Conservation (phyloP, 2,888 invertebrate genomes). For the Lithodes maja region DNA sequence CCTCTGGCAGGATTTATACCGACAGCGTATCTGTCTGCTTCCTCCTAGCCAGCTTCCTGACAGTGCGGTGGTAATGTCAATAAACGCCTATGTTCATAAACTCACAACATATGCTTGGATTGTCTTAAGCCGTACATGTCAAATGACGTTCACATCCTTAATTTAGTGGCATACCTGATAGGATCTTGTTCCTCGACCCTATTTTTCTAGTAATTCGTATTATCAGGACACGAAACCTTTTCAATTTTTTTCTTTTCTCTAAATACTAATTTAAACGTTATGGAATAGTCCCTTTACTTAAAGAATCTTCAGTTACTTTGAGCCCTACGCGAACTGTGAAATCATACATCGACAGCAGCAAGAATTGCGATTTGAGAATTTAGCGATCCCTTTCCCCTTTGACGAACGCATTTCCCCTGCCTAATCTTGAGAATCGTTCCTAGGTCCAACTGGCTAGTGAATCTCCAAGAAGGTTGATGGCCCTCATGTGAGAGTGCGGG, state of each 20-base stretch:
- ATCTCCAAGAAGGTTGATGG: conserved; percentile 5
- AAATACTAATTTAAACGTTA: background rate
- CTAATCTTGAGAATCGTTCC: background rate
- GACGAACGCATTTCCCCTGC: background rate
- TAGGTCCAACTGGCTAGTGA: conserved; percentile 14
- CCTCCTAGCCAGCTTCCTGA: conserved; percentile 46
- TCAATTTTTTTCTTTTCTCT: background rate
- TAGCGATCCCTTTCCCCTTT: background rate
- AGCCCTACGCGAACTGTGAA: background rate
- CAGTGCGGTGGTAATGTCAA: conserved; percentile 66
- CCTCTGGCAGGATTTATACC: conserved; percentile 54
- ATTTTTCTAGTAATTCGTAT: background rate
- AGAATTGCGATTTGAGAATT: background rate
- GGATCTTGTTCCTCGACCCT: background rate
- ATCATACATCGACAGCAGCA: conserved; percentile 2
- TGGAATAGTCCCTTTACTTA: background rate
- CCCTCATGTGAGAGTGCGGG: background rate
- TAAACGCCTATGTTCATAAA: conserved; percentile 23
- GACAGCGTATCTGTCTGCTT: conserved; percentile 59
- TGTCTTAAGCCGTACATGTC: conserved; percentile 52
- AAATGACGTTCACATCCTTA: conserved; percentile 9
- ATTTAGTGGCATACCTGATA: background rate
- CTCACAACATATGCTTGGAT: conserved; percentile 53
- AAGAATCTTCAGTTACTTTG: background rate
- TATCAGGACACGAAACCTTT: background rate